phyloP scores from a whole-genome alignment of 2,888 invertebrate species.

The Synanthedon formicaeformis region DNA sequence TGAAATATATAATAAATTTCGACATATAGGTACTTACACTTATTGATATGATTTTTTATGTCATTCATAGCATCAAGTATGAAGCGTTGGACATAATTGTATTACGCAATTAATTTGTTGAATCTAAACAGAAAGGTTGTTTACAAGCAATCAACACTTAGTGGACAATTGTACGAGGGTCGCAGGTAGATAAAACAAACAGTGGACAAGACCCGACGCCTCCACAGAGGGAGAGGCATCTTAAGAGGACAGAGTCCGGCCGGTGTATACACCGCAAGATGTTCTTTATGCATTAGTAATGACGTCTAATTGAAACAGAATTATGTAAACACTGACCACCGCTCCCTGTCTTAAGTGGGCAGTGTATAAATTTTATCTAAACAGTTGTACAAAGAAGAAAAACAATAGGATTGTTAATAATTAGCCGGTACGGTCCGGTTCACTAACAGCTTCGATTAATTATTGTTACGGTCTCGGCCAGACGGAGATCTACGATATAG shows the following conservation, averaged over 20 bases:
- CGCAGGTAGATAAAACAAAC: conserved; percentile 62
- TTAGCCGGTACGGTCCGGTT: conserved; percentile 69
- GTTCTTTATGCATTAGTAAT: conserved; percentile 65
- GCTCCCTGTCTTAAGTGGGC: conserved; percentile 32
- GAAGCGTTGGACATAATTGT: no score
- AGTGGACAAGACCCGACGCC: conserved; percentile 46
- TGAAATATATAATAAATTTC: conserved; percentile 60
- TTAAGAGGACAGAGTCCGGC: conserved; percentile 54
- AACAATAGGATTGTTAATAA: conserved; percentile 45
- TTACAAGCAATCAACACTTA: conserved; percentile 68
- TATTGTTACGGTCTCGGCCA: conserved; percentile 60
- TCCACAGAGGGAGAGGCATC: conserved; percentile 51
- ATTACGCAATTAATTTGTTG: conserved; percentile 13
- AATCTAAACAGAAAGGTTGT: conserved; percentile 44
- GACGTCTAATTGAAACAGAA: conserved; percentile 58
- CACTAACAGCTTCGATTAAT: conserved; percentile 62
- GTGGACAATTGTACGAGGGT: conserved; percentile 60
- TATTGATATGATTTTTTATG: no score
- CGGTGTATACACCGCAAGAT: conserved; percentile 41
- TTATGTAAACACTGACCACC: conserved; percentile 39
- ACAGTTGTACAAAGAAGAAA: conserved; percentile 8
- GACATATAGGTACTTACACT: no score
- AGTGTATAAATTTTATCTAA: not conserved
- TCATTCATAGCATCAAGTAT: no score
- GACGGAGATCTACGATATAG: conserved; percentile 66